Evolutionary conservation across 2,113 vertebrate genomes (phyloP).

Genomic region (Pyxicephalus adspersus): DNA sequence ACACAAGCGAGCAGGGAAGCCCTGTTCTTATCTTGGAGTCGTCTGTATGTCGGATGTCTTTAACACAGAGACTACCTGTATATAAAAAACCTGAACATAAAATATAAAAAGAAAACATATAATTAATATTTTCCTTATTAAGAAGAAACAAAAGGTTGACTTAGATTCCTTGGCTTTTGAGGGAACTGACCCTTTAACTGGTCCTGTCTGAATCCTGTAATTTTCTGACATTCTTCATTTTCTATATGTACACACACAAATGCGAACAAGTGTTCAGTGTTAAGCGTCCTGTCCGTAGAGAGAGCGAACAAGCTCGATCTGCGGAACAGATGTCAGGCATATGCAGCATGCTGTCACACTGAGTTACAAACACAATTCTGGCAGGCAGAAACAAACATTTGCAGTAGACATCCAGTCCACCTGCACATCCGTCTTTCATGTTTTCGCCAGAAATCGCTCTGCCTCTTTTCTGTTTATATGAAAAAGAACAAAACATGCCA

Average conservation of each 20-base stretch:
- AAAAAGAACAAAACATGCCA: not conserved
- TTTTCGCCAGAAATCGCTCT: not conserved
- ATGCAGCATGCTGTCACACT: not conserved
- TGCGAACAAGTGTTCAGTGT: not conserved
- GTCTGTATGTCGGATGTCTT: too few species aligned
- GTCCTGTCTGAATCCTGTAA: too few species aligned
- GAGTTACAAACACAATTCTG: not conserved
- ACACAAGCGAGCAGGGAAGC: too few species aligned
- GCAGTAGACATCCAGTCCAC: constrained; percentile 15
- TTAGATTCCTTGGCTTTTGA: too few species aligned
- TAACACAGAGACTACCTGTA: too few species aligned
- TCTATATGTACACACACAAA: not conserved
- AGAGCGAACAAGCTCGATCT: not conserved
- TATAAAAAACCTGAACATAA: too few species aligned
- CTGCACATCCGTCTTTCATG: constrained; percentile 35
- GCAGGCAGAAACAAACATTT: constrained; percentile 20
- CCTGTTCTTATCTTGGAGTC: too few species aligned
- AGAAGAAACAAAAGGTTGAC: too few species aligned
- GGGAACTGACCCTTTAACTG: too few species aligned
- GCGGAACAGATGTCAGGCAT: constrained; percentile 26
- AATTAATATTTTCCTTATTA: too few species aligned
- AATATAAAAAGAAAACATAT: too few species aligned
- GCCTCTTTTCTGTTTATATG: constrained; percentile 8
- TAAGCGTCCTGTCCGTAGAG: not conserved
- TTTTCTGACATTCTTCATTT: too few species aligned